These are phyloP conservation scores for Troides oblongomaculatus DNA, from an alignment of 2,888 invertebrate species.

Conservation along the genomic window DNA sequence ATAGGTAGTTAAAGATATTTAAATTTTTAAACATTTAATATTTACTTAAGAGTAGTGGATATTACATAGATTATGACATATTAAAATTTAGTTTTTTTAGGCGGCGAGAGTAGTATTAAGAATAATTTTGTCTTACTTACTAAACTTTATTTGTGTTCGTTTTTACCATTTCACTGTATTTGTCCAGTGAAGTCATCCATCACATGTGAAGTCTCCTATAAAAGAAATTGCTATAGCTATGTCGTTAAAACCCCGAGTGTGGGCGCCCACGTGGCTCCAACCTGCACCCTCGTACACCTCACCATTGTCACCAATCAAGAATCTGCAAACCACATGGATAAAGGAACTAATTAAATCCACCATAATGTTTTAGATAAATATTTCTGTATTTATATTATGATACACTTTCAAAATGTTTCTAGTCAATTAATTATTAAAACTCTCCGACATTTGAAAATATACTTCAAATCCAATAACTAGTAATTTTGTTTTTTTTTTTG, in stretches of 20 bases:
- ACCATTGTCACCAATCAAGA: constrained; percentile 81
- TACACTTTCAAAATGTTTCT: not conserved
- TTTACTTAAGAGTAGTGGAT: too few relatives aligned
- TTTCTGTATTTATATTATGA: not conserved
- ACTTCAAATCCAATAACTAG: too few relatives aligned
- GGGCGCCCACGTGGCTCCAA: constrained; percentile 68
- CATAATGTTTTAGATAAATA: not conserved
- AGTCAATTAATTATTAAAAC: not conserved
- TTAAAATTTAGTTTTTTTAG: too few relatives aligned
- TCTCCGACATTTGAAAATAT: not conserved
- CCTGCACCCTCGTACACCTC: constrained; percentile 55
- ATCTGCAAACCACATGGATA: constrained; percentile 56
- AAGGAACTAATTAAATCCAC: not conserved
- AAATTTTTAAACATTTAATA: too few relatives aligned
- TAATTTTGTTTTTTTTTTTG: too few relatives aligned
- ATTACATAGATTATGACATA: too few relatives aligned
- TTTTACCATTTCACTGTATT: constrained; percentile 17
- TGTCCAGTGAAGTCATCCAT: constrained; percentile 60
- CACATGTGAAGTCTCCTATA: constrained; percentile 78
- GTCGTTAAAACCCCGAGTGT: constrained; percentile 76
- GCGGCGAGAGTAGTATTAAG: too few relatives aligned
- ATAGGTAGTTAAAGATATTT: too few relatives aligned
- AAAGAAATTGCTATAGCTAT: constrained; percentile 79
- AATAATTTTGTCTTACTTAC: too few relatives aligned
- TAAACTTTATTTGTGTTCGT: not conserved